These are phyloP conservation scores for Aethina tumida DNA, from an alignment of 1,140 invertebrate genomes.

Conservation along the genomic window DNA sequence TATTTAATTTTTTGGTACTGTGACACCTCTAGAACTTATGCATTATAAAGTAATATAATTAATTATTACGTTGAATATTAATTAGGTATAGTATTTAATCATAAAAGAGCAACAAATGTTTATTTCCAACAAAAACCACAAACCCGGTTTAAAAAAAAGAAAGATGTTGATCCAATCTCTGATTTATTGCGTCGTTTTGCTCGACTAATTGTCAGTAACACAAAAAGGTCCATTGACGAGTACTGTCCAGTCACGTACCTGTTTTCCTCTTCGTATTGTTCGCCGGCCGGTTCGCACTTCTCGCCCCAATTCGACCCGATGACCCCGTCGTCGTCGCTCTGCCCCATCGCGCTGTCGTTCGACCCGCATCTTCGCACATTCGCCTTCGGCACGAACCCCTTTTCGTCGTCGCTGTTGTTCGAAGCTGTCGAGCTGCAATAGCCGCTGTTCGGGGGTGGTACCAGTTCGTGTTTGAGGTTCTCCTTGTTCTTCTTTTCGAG, in stretches of 20 bases:
- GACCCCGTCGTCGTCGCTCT: conserved; percentile 43
- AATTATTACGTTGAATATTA: no score
- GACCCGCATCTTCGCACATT: conserved; percentile 38
- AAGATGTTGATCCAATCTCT: background rate
- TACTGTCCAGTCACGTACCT: no score
- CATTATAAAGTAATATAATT: no score
- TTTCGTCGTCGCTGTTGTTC: conserved; percentile 28
- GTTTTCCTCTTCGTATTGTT: no score
- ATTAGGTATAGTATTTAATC: no score
- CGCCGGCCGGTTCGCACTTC: no score
- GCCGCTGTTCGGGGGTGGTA: conserved; percentile 27
- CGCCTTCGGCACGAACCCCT: conserved; percentile 13
- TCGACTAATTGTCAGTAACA: conserved; percentile 6
- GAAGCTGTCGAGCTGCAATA: conserved; percentile 32
- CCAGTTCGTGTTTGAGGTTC: conserved; percentile 11
- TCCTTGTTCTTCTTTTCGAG: conserved; percentile 18
- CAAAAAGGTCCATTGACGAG: conserved; percentile 3
- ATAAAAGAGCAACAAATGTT: background rate
- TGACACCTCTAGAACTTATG: no score
- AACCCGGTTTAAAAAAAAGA: background rate
- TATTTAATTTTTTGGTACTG: no score
- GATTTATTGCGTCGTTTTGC: background rate
- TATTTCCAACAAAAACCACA: background rate
- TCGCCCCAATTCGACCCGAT: conserved; percentile 23
- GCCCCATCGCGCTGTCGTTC: conserved; percentile 43